phyloP scores from a whole-genome alignment of 2,797 vertebrate genomes.

The Nothura maculosa region DNA sequence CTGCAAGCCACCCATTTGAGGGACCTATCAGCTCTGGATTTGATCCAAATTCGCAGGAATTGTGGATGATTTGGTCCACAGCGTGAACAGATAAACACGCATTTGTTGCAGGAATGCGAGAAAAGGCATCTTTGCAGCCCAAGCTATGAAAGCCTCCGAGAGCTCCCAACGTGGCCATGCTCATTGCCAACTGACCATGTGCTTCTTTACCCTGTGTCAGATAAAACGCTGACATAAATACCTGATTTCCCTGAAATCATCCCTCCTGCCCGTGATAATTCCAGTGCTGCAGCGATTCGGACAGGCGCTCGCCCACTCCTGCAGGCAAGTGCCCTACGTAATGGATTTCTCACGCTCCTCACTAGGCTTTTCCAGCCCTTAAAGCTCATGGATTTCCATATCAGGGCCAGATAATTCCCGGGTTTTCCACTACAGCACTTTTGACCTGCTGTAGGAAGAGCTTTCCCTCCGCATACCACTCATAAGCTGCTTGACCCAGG shows the following conservation, averaged over 20 bases:
- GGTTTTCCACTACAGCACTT: background rate
- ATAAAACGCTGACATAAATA: background rate
- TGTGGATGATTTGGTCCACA: too few relatives aligned
- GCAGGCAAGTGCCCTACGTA: accelerated
- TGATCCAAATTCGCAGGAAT: background rate
- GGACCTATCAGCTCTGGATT: background rate
- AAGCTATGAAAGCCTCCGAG: background rate
- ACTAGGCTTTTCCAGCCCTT: background rate
- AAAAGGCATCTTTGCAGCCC: background rate
- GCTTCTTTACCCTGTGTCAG: background rate
- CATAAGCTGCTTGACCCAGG: background rate
- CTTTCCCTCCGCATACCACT: background rate
- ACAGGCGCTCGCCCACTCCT: background rate
- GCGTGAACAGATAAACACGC: too few relatives aligned
- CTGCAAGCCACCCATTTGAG: background rate
- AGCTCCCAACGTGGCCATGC: background rate
- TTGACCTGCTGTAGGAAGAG: background rate
- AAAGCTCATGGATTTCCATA: background rate
- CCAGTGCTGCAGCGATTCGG: background rate
- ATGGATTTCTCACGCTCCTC: background rate
- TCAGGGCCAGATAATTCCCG: background rate
- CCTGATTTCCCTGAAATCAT: background rate
- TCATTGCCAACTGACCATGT: background rate
- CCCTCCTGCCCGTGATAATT: background rate
- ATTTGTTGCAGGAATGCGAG: background rate